Evolutionary conservation across 2,888 invertebrate species (phyloP).

Genomic region (Morpho helenor): DNA sequence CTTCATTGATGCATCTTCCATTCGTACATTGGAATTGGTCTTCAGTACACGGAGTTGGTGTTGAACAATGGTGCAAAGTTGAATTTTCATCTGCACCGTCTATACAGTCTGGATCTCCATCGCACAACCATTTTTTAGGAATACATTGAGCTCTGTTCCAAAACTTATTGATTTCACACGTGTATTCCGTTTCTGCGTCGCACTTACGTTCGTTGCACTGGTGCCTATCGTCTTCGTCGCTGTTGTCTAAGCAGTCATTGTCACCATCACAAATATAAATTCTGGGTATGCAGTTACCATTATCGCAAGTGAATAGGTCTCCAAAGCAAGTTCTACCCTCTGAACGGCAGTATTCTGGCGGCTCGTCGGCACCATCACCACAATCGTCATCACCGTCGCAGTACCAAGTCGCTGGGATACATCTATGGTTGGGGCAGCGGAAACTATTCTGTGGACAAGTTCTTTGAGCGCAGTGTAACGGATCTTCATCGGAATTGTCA

Average conservation of each 20-base stretch:
- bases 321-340: constrained; percentile 97
- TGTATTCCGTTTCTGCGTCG: constrained; percentile 95
- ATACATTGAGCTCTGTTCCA: constrained; percentile 97
- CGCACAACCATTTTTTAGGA: constrained; percentile 96
- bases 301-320: constrained; percentile 96
- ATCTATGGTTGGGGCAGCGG: constrained; percentile 94
- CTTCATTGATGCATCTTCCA: constrained; percentile 93
- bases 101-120: constrained; percentile 98
- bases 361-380: constrained; percentile 94
- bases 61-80: constrained; percentile 90
- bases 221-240: constrained; percentile 94
- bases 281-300: constrained; percentile 96
- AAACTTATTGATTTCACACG: constrained; percentile 92
- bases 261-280: constrained; percentile 97
- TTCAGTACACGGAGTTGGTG: constrained; percentile 90
- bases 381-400: constrained; percentile 98
- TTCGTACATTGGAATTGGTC: constrained; percentile 96
- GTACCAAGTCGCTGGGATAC: constrained; percentile 97
- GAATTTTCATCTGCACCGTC: constrained; percentile 94
- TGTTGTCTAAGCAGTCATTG: constrained; percentile 96
- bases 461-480: constrained; percentile 91
- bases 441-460: constrained; percentile 95
- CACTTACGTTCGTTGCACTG: constrained; percentile 96
- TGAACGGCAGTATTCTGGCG: constrained; percentile 94
- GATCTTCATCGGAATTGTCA: constrained; percentile 95